These are phyloP conservation scores for Ptiloglossa arizonensis DNA, from an alignment of 1,140 invertebrate genomes.

Conservation along the genomic window DNA sequence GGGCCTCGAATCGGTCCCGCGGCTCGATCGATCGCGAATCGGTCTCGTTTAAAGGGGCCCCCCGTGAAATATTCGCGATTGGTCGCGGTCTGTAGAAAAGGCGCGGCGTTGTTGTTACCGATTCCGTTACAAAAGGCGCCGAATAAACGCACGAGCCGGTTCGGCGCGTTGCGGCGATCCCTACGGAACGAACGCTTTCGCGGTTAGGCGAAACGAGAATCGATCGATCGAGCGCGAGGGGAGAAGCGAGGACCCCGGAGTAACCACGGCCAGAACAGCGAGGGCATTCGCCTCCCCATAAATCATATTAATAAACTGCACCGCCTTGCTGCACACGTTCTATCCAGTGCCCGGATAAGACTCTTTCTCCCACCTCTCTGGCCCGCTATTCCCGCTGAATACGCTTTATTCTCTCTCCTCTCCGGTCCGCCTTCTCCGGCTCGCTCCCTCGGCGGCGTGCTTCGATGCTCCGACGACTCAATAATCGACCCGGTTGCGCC, in stretches of 20 bases:
- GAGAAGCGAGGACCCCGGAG: conserved; percentile 29
- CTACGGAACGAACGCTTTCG: background rate
- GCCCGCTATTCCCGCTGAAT: conserved; percentile 30
- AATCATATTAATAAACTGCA: conserved; percentile 72
- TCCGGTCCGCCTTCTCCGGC: conserved; percentile 14
- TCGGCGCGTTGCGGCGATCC: no score
- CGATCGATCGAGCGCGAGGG: conserved; percentile 57
- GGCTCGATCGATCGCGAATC: conserved; percentile 13
- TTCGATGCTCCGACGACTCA: conserved; percentile 47
- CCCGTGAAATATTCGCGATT: conserved; percentile 35
- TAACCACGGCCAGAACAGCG: conserved; percentile 27
- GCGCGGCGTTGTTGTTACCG: conserved; percentile 2
- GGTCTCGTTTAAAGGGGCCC: background rate
- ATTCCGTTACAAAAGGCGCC: conserved; percentile 72
- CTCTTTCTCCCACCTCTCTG: conserved; percentile 27
- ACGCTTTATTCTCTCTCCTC: conserved; percentile 39
- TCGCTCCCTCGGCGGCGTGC: conserved; percentile 9
- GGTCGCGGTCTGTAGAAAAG: conserved; percentile 31
- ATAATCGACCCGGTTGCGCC: background rate
- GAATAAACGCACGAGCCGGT: no score
- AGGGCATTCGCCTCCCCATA: conserved; percentile 61
- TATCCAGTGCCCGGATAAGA: conserved; percentile 53
- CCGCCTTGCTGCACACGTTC: conserved; percentile 43
- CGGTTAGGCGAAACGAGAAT: conserved; percentile 52
- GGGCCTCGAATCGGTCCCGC: background rate